A percentile compares a stretch with the other conserved stretches of the same genome.
Conservation (phyloP, 2,113 vertebrate genomes). For the Catharus bicknelli region DNA sequence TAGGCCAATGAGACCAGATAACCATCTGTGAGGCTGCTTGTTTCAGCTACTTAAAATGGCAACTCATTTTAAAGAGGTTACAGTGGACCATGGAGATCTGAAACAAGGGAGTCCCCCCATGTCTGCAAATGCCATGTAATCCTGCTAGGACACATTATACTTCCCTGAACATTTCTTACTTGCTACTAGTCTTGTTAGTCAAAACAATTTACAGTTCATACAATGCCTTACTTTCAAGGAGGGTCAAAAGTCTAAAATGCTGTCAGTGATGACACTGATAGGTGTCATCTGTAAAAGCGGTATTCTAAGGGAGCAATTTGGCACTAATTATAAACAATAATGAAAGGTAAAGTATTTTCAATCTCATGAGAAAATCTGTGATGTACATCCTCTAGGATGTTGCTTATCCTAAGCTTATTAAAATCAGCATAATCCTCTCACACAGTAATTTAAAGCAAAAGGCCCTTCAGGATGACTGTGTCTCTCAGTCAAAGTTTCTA, state of each 20-base stretch:
- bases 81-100: background rate
- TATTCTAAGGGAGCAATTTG: background rate
- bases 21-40: background rate
- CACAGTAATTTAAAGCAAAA: background rate
- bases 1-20: background rate
- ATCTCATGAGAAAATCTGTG: background rate
- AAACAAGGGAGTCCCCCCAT: background rate
- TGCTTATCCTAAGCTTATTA: conserved; percentile 3
- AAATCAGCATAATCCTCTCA: background rate
- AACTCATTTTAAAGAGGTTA: background rate
- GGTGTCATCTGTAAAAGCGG: background rate
- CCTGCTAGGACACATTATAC: background rate
- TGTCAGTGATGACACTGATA: background rate
- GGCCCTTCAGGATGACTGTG: background rate
- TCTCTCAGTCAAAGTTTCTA: background rate
- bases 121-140: background rate
- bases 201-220: background rate
- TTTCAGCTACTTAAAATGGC: background rate
- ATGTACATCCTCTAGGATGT: background rate
- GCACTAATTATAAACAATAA: background rate
- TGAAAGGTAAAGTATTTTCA: background rate
- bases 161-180: background rate
- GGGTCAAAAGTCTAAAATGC: background rate
- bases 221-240: background rate
- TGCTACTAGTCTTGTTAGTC: background rate